Percentiles rank a stretch among this genome's conserved stretches.
These are phyloP conservation scores for Hylomyscus alleni DNA, from an alignment of 2,797 vertebrate species.

Conservation along the genomic window DNA sequence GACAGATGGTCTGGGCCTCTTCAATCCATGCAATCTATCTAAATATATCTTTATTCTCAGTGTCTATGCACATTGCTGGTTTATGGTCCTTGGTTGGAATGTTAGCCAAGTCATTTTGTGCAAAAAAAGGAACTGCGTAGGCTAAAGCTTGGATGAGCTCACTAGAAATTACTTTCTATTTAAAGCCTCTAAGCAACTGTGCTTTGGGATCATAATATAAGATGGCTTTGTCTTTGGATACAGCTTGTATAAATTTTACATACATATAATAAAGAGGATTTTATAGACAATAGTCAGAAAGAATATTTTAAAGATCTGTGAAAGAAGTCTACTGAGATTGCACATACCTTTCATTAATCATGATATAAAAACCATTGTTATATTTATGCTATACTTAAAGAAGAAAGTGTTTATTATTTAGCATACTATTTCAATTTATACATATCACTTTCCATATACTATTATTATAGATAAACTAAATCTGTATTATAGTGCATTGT, in stretches of 20 bases:
- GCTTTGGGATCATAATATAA: slow-evolving; percentile 80
- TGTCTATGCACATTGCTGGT: slow-evolving; percentile 78
- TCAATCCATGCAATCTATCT: slow-evolving; percentile 76
- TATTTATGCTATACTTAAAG: neutral
- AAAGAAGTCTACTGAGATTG: neutral
- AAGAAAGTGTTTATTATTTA: slow-evolving; percentile 28
- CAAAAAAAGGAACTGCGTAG: slow-evolving; percentile 82
- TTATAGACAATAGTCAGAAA: slow-evolving; percentile 31
- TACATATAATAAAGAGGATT: slow-evolving; percentile 56
- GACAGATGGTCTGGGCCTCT: slow-evolving; percentile 80
- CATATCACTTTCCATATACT: neutral
- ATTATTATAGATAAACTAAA: neutral
- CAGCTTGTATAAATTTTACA: slow-evolving; percentile 64
- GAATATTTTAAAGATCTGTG: neutral
- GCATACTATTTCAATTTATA: slow-evolving; percentile 12
- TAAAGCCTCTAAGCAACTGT: slow-evolving; percentile 71
- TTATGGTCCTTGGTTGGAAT: slow-evolving; percentile 82
- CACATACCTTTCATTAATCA: neutral
- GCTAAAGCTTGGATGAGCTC: slow-evolving; percentile 84
- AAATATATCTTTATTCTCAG: slow-evolving; percentile 82
- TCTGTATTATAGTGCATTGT: neutral
- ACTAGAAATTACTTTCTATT: slow-evolving; percentile 83
- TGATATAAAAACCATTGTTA: neutral
- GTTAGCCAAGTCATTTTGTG: slow-evolving; percentile 84
- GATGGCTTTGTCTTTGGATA: slow-evolving; percentile 74